These are phyloP conservation scores for Phymorhynchus buccinoides DNA, from an alignment of 1,140 invertebrate genomes.

Conservation along the genomic window DNA sequence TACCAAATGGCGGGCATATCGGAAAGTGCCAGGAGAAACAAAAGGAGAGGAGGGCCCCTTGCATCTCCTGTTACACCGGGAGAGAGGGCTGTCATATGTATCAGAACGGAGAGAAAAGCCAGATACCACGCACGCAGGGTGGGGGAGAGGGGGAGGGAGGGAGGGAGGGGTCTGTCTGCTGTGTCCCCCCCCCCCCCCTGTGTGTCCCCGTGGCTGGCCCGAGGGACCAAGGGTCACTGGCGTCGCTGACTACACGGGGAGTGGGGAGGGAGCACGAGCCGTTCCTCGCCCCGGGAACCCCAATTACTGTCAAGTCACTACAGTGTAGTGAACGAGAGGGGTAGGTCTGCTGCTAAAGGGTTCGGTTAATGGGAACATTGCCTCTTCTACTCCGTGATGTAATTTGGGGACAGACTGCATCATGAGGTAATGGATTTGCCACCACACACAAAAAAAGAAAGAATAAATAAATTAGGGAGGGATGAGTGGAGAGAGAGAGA, in stretches of 20 bases:
- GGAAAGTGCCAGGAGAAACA: neutral
- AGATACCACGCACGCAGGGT: neutral
- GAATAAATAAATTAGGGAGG: too few relatives aligned
- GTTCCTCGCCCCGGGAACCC: neutral
- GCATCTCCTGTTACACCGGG: neutral
- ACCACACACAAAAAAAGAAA: too few relatives aligned
- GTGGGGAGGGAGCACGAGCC: neutral
- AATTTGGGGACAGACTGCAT: too few relatives aligned
- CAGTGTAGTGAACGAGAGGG: neutral
- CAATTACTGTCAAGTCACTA: constrained; percentile 8
- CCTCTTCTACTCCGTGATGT: too few relatives aligned
- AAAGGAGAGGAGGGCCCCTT: neutral
- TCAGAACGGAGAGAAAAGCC: neutral
- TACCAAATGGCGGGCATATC: neutral
- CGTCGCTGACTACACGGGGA: neutral
- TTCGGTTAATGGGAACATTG: too few relatives aligned
- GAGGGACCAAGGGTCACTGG: neutral
- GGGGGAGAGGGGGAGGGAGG: neutral
- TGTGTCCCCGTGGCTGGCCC: neutral
- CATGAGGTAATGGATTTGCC: too few relatives aligned
- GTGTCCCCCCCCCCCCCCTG: neutral
- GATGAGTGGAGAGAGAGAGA: too few relatives aligned
- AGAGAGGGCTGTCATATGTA: too few relatives aligned
- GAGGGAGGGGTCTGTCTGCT: neutral
- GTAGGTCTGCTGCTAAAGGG: neutral